Evolutionary conservation across 1,140 invertebrate species (phyloP).

Genomic region (Pseudomyrmex flavicornis): DNA sequence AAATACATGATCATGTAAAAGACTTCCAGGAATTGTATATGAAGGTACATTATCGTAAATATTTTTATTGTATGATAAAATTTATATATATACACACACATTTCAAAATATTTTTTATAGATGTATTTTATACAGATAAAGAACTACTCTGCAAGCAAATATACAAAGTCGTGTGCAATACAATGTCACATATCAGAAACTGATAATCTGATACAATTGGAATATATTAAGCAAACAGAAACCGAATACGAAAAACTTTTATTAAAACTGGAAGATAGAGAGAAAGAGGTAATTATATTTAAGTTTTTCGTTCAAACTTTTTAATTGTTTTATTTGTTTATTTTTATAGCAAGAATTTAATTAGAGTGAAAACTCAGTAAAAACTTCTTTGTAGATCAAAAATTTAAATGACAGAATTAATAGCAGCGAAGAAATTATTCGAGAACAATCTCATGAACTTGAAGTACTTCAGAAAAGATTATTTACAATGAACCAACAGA

Average conservation of each 20-base stretch:
- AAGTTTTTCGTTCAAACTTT: neutral
- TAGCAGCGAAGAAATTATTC: constrained; percentile 62
- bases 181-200: constrained; percentile 43
- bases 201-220: constrained; percentile 60
- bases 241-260: constrained; percentile 58
- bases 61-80: neutral
- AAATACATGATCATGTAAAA: constrained; percentile 69
- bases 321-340: neutral
- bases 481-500: constrained; percentile 60
- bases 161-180: constrained; percentile 46
- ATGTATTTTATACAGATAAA: constrained; percentile 71
- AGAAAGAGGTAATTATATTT: constrained; percentile 58
- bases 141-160: constrained; percentile 68
- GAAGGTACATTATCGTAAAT: constrained; percentile 72
- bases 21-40: constrained; percentile 68
- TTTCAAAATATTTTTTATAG: constrained; percentile 63
- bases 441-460: constrained; percentile 62
- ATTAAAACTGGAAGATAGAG: constrained; percentile 56
- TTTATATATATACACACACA: constrained; percentile 2
- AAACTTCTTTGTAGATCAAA: constrained; percentile 61
- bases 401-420: constrained; percentile 44
- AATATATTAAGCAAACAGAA: constrained; percentile 52
- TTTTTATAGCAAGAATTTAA: neutral
- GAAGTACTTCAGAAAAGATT: constrained; percentile 69
- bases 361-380: neutral